Conservation (phyloP, 2,113 vertebrate genomes). For the Harpagus bidentatus region DNA sequence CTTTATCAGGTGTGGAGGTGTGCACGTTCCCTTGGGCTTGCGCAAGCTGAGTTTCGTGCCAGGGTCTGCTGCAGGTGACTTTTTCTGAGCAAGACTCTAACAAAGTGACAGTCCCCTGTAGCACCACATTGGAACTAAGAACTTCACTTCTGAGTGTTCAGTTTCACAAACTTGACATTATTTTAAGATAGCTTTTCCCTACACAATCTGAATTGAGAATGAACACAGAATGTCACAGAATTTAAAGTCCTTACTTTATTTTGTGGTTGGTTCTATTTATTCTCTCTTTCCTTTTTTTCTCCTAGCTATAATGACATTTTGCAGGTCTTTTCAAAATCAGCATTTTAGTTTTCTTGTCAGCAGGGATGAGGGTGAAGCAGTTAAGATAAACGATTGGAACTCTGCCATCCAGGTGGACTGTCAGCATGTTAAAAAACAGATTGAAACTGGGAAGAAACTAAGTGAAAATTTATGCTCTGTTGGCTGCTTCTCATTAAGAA, state of each 20-base stretch:
- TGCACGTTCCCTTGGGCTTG: neutral
- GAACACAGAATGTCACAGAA: neutral
- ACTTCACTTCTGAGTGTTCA: neutral
- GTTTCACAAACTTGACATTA: neutral
- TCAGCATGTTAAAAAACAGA: neutral
- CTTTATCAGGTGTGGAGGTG: neutral
- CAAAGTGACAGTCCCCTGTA: neutral
- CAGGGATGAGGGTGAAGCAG: neutral
- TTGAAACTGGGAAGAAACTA: neutral
- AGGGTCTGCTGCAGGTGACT: neutral
- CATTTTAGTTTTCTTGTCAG: conserved; percentile 46
- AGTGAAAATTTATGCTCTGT: conserved; percentile 22
- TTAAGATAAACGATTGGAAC: neutral
- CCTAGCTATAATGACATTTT: conserved; percentile 1
- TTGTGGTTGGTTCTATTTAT: neutral
- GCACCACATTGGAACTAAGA: neutral
- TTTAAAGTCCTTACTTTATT: neutral
- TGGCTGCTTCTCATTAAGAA: conserved; percentile 5
- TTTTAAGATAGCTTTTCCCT: neutral
- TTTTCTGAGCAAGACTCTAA: neutral
- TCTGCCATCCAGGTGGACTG: conserved; percentile 26
- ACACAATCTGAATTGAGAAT: neutral
- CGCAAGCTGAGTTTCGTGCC: neutral
- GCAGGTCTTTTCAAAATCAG: conserved; percentile 46
- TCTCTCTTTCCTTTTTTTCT: neutral